These are phyloP conservation scores for Orthonevra nobilis DNA, from an alignment of 2,888 invertebrate species.

Conservation along the genomic window DNA sequence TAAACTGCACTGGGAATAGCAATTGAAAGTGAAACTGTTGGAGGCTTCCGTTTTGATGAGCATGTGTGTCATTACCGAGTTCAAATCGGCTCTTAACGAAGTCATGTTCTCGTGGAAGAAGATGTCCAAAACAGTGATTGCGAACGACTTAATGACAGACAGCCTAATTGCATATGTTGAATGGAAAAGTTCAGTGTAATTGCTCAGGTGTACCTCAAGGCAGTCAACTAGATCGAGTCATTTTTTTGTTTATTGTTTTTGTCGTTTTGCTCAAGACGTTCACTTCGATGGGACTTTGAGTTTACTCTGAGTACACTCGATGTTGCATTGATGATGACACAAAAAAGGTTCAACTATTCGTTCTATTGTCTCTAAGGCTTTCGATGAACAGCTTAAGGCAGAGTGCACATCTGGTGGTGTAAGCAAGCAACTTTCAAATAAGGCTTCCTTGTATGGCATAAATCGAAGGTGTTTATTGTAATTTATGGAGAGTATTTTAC, in stretches of 20 bases:
- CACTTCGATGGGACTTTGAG: constrained; percentile 18
- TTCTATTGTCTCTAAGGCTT: constrained; percentile 37
- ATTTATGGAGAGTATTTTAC: constrained; percentile 26
- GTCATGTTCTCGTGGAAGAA: constrained; percentile 36
- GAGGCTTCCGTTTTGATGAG: constrained; percentile 24
- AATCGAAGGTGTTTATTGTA: constrained; percentile 50
- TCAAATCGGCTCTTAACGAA: constrained; percentile 16
- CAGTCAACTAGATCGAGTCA: constrained; percentile 43
- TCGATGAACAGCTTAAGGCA: constrained; percentile 4
- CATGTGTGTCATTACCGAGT: background rate
- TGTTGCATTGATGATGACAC: constrained; percentile 41
- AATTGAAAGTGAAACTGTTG: constrained; percentile 29
- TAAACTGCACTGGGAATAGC: background rate
- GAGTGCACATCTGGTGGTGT: constrained; percentile 24
- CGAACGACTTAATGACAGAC: constrained; percentile 46
- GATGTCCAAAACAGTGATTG: constrained; percentile 42
- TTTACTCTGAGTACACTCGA: no score
- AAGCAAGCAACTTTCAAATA: constrained; percentile 58
- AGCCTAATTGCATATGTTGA: constrained; percentile 33
- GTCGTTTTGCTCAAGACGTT: constrained; percentile 5
- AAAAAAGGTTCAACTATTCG: constrained; percentile 41
- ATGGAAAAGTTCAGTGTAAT: constrained; percentile 36
- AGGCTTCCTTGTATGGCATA: constrained; percentile 45
- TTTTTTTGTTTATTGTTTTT: constrained; percentile 7
- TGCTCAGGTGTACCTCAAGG: constrained; percentile 48